Evolutionary conservation across 1,140 invertebrate species (phyloP), one percentile per base, ranked within the genome.

Genomic region (Drosophila bipectinata): DNA sequence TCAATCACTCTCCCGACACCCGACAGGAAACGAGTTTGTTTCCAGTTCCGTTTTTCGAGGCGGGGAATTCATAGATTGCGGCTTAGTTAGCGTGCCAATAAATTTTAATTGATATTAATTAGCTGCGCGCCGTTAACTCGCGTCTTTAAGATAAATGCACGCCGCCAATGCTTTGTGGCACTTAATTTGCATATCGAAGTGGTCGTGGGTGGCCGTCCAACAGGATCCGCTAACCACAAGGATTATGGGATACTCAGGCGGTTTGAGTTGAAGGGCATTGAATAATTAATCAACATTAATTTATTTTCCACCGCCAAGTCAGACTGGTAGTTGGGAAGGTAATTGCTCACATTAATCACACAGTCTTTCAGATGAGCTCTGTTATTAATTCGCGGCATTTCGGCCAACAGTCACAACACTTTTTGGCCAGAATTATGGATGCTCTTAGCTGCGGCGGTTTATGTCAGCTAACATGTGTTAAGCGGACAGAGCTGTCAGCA

Each of bases 301-400:
- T 87, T 64, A 57, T 82, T 78, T 53, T 8, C 9, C 41, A 62
- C 51, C 41, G 47, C 26, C 63, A 52, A 63, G 56, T 28, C 34
- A 41, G 57, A 59, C 60, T 78, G 53, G 69, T 48, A 61, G 59
- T 57, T 24, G 21, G 30, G 18, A 49, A 49, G 34, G 37, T 78
- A 87, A 87, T 75, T 87, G 69, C 61, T 14, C 62, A 54, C 63
- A 87, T 85, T 72, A 87, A 87, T 87, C 78, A 85, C 41, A 18
- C 37, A 62, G 54, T 51, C 39, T 21, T 47, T 28, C 28, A 59
- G 63, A 49, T 76, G 48, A 47, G 69, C 72, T 72, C 49, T 72
- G 45, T 21, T 61, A 72, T 72, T 71, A 71, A 71, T 54, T 71
- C 48, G 48, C 55, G 14, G 48, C 51, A 53, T 55, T 56, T 63